Evolutionary conservation across 2,113 vertebrate species (phyloP).

Genomic region (Pterocles burchelli): DNA sequence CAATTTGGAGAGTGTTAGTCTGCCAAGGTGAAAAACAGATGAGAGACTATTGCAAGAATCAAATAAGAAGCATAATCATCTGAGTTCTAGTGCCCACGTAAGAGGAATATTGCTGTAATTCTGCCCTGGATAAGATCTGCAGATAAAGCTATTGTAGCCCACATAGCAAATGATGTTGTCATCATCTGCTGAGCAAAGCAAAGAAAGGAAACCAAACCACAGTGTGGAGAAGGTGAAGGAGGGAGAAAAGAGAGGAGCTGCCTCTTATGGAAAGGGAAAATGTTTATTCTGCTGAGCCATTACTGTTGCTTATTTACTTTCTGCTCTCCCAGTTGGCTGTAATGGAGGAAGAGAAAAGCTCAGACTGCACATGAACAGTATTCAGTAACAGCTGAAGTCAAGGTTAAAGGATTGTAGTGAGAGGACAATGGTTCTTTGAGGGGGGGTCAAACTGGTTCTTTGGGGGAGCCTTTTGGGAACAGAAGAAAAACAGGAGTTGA

Average conservation of each 20-base stretch:
- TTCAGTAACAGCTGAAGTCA: not conserved
- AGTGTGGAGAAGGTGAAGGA: not conserved
- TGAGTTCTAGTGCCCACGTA: not conserved
- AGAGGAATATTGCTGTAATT: not conserved
- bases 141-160: not conserved
- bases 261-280: not conserved
- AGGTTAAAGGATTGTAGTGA: not conserved
- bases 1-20: not conserved
- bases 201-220: not conserved
- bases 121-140: not conserved
- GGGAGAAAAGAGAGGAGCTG: not conserved
- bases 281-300: not conserved
- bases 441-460: not conserved
- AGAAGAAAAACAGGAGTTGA: not conserved
- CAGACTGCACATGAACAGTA: rapidly evolving
- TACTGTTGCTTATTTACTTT: not conserved
- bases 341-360: not conserved
- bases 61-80: not conserved
- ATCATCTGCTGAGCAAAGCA: not conserved
- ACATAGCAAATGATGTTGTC: not conserved
- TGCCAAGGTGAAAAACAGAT: not conserved
- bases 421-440: not conserved
- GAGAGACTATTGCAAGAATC: not conserved
- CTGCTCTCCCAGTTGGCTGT: not conserved
- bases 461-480: not conserved